Evolutionary conservation across 1,140 invertebrate species (phyloP).

Genomic region (Drosophila cardini): DNA sequence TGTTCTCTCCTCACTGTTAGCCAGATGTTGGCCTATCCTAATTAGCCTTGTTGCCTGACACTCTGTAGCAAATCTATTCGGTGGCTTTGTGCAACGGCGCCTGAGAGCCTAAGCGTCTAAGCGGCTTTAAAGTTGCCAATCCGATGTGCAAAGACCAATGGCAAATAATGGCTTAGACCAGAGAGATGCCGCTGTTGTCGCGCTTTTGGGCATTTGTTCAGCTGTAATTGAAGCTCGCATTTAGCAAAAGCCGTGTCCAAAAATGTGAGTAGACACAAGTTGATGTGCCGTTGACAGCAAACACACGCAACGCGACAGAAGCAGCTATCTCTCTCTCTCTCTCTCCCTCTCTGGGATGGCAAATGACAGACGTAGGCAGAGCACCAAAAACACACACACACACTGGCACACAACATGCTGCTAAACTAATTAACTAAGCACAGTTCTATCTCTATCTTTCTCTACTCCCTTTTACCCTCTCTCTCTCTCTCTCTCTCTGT

Average conservation of each 20-base stretch:
- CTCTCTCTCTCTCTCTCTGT: not conserved
- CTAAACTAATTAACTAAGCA: slow-evolving; percentile 83
- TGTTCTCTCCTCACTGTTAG: not conserved
- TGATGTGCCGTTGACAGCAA: slow-evolving; percentile 70
- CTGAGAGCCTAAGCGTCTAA: slow-evolving; percentile 30
- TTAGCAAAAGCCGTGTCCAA: slow-evolving; percentile 30
- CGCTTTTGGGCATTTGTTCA: slow-evolving; percentile 48
- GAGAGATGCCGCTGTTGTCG: slow-evolving; percentile 13
- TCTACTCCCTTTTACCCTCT: not conserved
- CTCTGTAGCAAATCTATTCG: slow-evolving; percentile 46
- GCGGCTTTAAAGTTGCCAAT: slow-evolving; percentile 64
- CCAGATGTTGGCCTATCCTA: slow-evolving; percentile 37
- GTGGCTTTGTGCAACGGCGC: slow-evolving; percentile 27
- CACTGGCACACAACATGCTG: slow-evolving; percentile 52
- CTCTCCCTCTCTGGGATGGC: slow-evolving; percentile 22
- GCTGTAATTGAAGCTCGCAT: slow-evolving; percentile 71
- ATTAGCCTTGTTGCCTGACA: slow-evolving; percentile 57
- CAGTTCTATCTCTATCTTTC: slow-evolving; percentile 36
- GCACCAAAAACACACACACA: slow-evolving; percentile 23
- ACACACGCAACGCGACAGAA: slow-evolving; percentile 56
- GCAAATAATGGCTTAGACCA: slow-evolving; percentile 25
- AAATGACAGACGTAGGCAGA: slow-evolving; percentile 56
- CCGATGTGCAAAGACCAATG: slow-evolving; percentile 28
- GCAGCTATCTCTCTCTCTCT: not conserved
- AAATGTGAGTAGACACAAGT: slow-evolving; percentile 31